Conservation (phyloP, 2,888 invertebrate genomes). For the Diplolepis rosae region DNA sequence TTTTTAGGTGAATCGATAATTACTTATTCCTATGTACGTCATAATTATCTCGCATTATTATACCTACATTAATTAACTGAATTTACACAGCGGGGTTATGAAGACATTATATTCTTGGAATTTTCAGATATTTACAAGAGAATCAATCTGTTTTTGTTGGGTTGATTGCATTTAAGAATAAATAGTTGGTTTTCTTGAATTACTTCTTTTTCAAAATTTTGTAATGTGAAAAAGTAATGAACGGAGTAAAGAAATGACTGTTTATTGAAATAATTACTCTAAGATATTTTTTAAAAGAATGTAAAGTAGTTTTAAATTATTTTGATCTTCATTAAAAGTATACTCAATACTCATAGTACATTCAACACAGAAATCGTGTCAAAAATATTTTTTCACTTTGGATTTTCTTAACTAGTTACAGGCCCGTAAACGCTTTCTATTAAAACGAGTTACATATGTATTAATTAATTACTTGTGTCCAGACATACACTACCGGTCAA, state of each 20-base stretch:
- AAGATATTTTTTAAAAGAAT: background rate
- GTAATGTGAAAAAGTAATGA: background rate
- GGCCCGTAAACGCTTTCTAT: background rate
- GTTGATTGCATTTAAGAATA: background rate
- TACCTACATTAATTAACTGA: conserved; percentile 33
- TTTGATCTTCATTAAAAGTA: background rate
- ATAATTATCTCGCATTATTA: conserved; percentile 13
- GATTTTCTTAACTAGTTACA: background rate
- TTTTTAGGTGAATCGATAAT: conserved; percentile 51
- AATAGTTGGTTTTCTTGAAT: background rate
- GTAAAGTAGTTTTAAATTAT: background rate
- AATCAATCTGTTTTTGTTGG: background rate
- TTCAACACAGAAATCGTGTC: conserved; percentile 48
- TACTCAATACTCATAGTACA: conserved; percentile 3
- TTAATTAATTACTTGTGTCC: background rate
- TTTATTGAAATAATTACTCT: background rate
- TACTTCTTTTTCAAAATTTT: background rate
- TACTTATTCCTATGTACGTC: conserved; percentile 32
- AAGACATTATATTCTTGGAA: background rate
- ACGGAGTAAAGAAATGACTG: background rate
- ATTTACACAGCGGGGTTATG: conserved; percentile 29
- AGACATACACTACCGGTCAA: too few species aligned
- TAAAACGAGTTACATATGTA: conserved; percentile 8
- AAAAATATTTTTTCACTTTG: conserved; percentile 56
- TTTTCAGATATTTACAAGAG: conserved; percentile 6